Evolutionary conservation across 2,797 vertebrate genomes (phyloP), one percentile per base, ranked within the genome.

Genomic region (Pygocentrus nattereri): DNA sequence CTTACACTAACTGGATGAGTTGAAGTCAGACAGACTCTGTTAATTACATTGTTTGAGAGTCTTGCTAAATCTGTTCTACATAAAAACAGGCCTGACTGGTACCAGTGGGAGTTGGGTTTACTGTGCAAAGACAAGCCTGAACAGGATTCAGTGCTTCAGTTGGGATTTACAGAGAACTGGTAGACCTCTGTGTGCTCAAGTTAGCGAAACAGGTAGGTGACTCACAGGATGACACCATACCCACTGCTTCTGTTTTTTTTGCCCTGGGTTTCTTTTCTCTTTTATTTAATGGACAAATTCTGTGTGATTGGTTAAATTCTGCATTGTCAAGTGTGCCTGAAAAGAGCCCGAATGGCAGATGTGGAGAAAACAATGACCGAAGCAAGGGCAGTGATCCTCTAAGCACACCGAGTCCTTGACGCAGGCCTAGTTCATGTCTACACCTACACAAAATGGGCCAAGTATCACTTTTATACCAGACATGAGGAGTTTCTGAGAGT

Each of bases 81-180:
- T 77, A 87, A 78, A 95, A 94, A 92, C 91, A 90, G 82, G 91
- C 88, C 92, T 85, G 83, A 87, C 93, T 88, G 90, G 89, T 89
- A 93, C 83, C 79, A 84, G 56, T n/a, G 89, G 91, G 90, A 95
- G 88, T 88, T 91, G 78, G 2, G 85, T 8, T 21, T 68, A 80
- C 86, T 88, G 84, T 84, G 90, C 85, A 73, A 78, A 85, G 91
- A 88, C 94, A 92, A 95, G 95, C 89, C 91, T 87, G 87, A 89
- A 93, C 94, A 93, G 85, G 92, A 88, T 81, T 56, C 52, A 5
- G n/a, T 19, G 31, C 62, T 82, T 74, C 82, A 80, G 69, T 75
- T 64, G 41, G 74, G 77, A 78, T 75, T 77, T 44, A 59, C 41
- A 64, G 65, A 76, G 49, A 44, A 25, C 49, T 38, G 23, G 11